Evolutionary conservation across 2,797 vertebrate species (phyloP), one percentile per base, ranked within the genome.

Genomic region (Threskiornis aethiopicus): DNA sequence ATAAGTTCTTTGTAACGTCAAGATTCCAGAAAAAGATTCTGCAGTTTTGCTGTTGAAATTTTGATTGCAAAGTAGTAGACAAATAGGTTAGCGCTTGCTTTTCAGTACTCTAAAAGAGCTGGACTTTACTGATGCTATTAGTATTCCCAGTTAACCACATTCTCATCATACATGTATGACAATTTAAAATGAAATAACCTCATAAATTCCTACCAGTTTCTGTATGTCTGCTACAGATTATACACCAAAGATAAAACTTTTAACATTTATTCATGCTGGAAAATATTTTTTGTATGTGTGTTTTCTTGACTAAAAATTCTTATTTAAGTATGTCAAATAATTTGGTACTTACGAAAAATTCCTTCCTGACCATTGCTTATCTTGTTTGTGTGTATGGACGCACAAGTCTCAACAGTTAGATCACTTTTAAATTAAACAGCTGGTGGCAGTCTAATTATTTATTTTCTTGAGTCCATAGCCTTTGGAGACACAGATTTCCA

Each of bases 351-450:
- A 54, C 0, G 16, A 93, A 86, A 91, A 94, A 90, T 69, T 84
- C 37, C 47, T 90, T 95, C 80, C 49, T 77, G 58, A 84, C 31
- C 17, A 35, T 11, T 46, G 65, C 49, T 69, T 79, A 52, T 86
- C 61, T 87, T 59, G 35, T 81, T 78, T 86, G 62, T 80, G 41
- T 62, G 22, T 61, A n/a, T 79, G 67, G 57, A 91, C 94, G 64
- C 41, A 79, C 52, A 67, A 54, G 84, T 88, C 88, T 83, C 84
- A 92, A 64, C 64, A 82, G 61, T 87, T 78, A 75, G 71, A 41
- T 95, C 86, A 87, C 51, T 92, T 95, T 61, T 80, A 87, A 82
- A 44, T 94, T 89, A 81, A 87, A 88, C 90, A 93, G 75, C 59
- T 95, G 49, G 59, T 80, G 22, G 35, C 35, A 70, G 61, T 39